Evolutionary conservation across 2,888 invertebrate species (phyloP), one percentile per base, ranked within the genome.

Genomic region (Drosophila histrio): DNA sequence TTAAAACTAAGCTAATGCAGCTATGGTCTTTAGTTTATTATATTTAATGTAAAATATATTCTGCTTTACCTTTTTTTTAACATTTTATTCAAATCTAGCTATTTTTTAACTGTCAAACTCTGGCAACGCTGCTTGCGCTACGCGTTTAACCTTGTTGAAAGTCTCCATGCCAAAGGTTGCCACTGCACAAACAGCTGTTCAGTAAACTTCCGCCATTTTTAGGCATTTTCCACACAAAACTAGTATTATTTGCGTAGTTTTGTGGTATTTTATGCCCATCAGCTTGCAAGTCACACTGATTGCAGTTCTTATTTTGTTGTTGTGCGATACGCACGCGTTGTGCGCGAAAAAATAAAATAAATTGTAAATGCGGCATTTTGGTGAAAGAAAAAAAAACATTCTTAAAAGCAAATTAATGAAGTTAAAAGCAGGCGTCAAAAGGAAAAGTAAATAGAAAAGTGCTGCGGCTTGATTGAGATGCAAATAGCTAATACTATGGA

Each of bases 101-200:
- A n/a, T n/a, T n/a, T n/a, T n/a, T n/a, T n/a, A n/a, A n/a, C n/a
- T n/a, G n/a, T n/a, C n/a, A n/a, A n/a, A n/a, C n/a, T n/a, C n/a
- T n/a, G n/a, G n/a, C n/a, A n/a, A n/a, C n/a, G n/a, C n/a, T n/a
- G n/a, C n/a, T n/a, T n/a, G 53, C 22, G 52, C 21, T 32, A 36
- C 26, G 11, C 21, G 21, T 15, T n/a, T n/a, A 49, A 73, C 39
- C 69, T 73, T 58, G 21, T 19, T 2, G n/a, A 1, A 4, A 11
- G 6, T 15, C 1, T 3, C 7, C 54, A 57, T 74, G 52, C 8
- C 3, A 19, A 62, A n/a, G 7, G 75, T 11, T 74, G 65, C 65
- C 73, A 65, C 52, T 66, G 24, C 11, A 1, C 2, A n/a, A 74
- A 32, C 73, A 74, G 73, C 73, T 74, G 73, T n/a, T 74, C 19